Conservation (phyloP, 1,140 invertebrate species). For the Euura saliciscinereae region DNA sequence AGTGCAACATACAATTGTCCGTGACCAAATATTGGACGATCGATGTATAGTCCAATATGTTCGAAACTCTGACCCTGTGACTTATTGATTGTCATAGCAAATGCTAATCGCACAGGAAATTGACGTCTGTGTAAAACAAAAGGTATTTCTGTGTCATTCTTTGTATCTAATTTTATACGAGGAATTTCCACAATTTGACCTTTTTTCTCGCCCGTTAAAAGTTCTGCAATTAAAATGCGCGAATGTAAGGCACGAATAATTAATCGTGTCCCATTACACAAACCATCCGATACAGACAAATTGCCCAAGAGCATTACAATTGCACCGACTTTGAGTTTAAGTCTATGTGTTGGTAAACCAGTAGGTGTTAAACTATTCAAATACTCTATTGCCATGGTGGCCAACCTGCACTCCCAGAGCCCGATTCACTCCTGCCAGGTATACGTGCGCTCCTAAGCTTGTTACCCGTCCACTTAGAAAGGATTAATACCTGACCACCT, state of each 20-base stretch:
- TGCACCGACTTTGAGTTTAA: too few relatives aligned
- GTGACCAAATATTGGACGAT: constrained; percentile 15
- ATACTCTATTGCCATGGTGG: too few relatives aligned
- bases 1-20: constrained; percentile 17
- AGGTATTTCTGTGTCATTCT: constrained; percentile 14
- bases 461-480: too few relatives aligned
- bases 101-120: constrained; percentile 58
- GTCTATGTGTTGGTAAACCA: too few relatives aligned
- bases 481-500: too few relatives aligned
- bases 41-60: constrained; percentile 14
- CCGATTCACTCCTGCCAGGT: too few relatives aligned
- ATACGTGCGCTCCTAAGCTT: too few relatives aligned
- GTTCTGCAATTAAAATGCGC: background rate
- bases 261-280: background rate
- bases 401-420: too few relatives aligned
- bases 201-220: background rate
- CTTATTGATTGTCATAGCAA: constrained; percentile 64
- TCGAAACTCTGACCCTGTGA: constrained; percentile 56
- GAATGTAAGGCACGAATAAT: background rate
- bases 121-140: constrained; percentile 23
- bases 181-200: constrained; percentile 18
- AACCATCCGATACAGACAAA: background rate
- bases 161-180: constrained; percentile 21
- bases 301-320: background rate
- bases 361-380: background rate